These are phyloP conservation scores for Silurus lanzhouensis DNA, from an alignment of 2,797 vertebrate genomes.

Conservation along the genomic window DNA sequence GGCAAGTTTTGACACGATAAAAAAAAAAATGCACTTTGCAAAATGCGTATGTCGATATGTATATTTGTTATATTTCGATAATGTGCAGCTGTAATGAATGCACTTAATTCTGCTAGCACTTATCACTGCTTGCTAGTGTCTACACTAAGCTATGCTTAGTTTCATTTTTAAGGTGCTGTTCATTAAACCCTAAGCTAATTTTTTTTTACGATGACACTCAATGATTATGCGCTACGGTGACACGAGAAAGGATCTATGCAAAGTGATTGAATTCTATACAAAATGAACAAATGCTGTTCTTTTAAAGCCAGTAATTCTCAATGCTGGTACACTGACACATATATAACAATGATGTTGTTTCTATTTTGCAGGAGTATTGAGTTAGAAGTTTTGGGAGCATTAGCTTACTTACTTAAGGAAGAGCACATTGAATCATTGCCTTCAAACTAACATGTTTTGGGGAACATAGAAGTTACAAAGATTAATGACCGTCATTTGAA, in stretches of 20 bases:
- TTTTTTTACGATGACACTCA: neutral
- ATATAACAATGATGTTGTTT: neutral
- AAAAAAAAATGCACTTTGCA: too few species aligned
- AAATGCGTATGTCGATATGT: too few species aligned
- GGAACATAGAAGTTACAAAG: neutral
- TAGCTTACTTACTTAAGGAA: neutral
- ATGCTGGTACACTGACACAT: neutral
- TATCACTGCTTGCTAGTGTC: neutral
- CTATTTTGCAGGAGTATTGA: neutral
- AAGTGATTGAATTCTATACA: too few species aligned
- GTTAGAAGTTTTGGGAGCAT: neutral
- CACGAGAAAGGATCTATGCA: neutral
- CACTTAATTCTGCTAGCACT: neutral
- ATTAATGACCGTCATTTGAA: conserved; percentile 23
- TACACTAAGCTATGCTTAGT: neutral
- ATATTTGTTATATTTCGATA: too few species aligned
- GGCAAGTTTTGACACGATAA: too few species aligned
- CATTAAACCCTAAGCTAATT: neutral
- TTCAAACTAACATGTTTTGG: neutral
- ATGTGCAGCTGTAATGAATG: too few species aligned
- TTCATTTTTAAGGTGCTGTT: neutral
- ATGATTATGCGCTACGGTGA: neutral
- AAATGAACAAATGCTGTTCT: neutral
- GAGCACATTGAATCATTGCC: neutral
- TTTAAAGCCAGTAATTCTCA: neutral